Evolutionary conservation across 1,140 invertebrate genomes (phyloP).

Genomic region (Zaprionus lachaisei): DNA sequence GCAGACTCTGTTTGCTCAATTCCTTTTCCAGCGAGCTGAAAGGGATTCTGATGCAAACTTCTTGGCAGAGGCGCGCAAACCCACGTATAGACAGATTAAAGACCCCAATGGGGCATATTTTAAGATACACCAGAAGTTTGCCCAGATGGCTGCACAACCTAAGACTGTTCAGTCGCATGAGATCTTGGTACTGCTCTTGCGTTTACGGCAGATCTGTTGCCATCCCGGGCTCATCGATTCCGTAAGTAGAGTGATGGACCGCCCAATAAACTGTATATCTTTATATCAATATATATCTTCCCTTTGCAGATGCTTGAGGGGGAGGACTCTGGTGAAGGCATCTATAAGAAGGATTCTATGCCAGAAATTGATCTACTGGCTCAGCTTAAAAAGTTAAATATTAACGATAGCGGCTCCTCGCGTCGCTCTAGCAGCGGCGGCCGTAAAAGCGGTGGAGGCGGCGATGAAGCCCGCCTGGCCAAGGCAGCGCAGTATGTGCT

Average conservation of each 20-base stretch:
- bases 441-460: conserved; percentile 26
- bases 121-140: conserved; percentile 87
- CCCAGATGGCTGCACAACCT: conserved; percentile 86
- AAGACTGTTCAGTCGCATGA: conserved; percentile 89
- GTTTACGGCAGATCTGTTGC: conserved; percentile 94
- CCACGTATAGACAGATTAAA: conserved; percentile 74
- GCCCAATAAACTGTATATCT: background rate
- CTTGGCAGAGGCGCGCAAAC: conserved; percentile 51
- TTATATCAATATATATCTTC: background rate
- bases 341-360: conserved; percentile 67
- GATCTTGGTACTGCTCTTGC: conserved; percentile 92
- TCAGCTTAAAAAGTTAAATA: conserved; percentile 86
- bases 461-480: conserved; percentile 71
- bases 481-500: conserved; percentile 86
- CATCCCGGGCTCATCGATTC: conserved; percentile 91
- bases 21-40: conserved; percentile 90
- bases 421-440: background rate
- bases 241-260: conserved; percentile 29
- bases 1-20: conserved; percentile 90
- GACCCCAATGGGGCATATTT: conserved; percentile 85
- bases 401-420: conserved; percentile 82
- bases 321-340: conserved; percentile 82
- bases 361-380: conserved; percentile 87
- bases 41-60: conserved; percentile 85
- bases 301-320: conserved; percentile 86